Base-by-base conservation (phyloP, 2,888 invertebrate species). In the Dorcus parallelipipedus region DNA sequence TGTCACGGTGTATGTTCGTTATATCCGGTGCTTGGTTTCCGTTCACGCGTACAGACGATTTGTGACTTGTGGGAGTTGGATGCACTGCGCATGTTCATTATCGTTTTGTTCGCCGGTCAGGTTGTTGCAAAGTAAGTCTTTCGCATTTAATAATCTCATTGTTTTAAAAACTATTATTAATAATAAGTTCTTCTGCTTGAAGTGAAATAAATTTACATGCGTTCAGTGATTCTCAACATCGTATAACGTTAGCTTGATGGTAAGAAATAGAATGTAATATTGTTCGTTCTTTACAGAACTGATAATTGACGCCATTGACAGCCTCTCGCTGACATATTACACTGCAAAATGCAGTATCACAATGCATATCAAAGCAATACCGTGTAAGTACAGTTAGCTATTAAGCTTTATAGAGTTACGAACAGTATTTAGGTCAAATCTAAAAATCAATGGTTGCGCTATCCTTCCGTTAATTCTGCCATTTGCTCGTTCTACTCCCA, bases 21-120 rank as follows among this genome's bases (percentile, higher is more conserved):
- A 33, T 33, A 33, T 33, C 26, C 26, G 26, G 26, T 33, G 26
- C 26, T 33, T 33, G 38, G 45, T 54, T 49, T 58, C 58, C 58
- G 58, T 53, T 54, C 53, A 53, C 23, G 58, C 58, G 58, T 54
- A 58, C 17, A 45, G 53, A 39, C 49, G 17, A 9, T 47, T 39
- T 14, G 51, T 40, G 26, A 52, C 38, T 42, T 40, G 47, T 47
- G 54, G 26, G 49, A 49, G 45, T 40, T 51, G 20, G 38, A 50
- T 39, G 40, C 55, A 59, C 50, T 55, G 59, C 59, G 59, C 59
- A 56, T 57, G 61, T 78, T 81, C 83, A 83, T 82, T 82, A 81
- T 79, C 80, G 83, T 83, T 82, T 84, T 84, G 84, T 84, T 84
- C 84, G 81, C 83, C 82, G 82, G 81, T 82, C 82, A 81, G 81